phyloP scores from a whole-genome alignment of 2,797 vertebrate species.

The Scolopax rusticola region DNA sequence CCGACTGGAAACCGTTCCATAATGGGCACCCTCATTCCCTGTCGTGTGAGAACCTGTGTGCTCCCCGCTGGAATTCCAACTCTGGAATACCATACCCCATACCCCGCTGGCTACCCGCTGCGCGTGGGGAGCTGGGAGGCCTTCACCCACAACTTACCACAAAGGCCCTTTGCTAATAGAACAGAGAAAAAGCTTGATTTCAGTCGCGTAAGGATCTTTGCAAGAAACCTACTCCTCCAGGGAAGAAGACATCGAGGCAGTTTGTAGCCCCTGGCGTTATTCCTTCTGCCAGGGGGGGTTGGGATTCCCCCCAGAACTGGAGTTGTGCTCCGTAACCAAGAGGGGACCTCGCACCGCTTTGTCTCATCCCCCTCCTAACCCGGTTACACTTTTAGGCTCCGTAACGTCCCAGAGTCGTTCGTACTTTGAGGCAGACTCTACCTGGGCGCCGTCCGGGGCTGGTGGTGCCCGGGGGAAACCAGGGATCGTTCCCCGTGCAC shows the following conservation, averaged over 20 bases:
- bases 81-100: not conserved
- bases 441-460: not conserved
- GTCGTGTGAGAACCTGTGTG: not conserved
- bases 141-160: not conserved
- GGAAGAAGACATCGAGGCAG: not conserved
- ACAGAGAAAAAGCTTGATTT: not conserved
- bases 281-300: not conserved
- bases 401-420: not conserved
- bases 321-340: not conserved
- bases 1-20: not conserved
- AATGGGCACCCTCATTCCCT: not conserved
- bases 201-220: not conserved
- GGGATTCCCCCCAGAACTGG: not conserved
- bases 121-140: not conserved
- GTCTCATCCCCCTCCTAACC: not conserved
- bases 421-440: not conserved
- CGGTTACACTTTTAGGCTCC: not conserved
- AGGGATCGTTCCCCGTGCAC: not conserved
- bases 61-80: not conserved
- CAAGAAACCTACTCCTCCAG: not conserved
- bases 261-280: accelerated
- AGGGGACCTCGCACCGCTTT: not conserved
- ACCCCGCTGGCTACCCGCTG: not conserved
- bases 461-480: accelerated
- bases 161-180: not conserved